A percentile compares a stretch with the other conserved stretches of the same genome.
These are phyloP conservation scores for Antennarius striatus DNA, from an alignment of 2,113 vertebrate species.

Conservation along the genomic window DNA sequence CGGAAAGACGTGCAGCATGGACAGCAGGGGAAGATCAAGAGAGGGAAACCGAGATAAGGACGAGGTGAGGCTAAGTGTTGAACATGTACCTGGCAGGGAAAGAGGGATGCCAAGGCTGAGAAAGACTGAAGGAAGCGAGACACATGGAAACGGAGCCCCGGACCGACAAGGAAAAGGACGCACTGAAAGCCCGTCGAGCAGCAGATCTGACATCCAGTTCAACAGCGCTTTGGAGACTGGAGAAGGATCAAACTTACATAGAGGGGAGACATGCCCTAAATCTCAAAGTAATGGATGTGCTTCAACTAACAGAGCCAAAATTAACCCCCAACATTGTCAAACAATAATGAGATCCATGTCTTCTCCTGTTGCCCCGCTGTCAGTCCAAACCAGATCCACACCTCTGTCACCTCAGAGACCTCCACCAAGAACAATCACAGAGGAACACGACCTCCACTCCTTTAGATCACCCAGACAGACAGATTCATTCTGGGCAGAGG, in stretches of 20 bases:
- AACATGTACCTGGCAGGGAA: conserved; percentile 13
- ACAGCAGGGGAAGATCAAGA: conserved; percentile 55
- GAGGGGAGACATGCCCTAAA: conserved; percentile 26
- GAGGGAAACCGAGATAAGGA: conserved; percentile 35
- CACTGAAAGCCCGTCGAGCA: conserved; percentile 48
- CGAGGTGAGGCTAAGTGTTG: conserved; percentile 22
- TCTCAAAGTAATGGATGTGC: conserved; percentile 3
- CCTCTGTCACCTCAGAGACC: conserved; percentile 30
- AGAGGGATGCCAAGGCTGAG: conserved; percentile 32
- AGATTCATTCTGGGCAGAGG: conserved; percentile 55
- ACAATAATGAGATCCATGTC: not conserved
- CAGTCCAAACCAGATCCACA: conserved; percentile 25
- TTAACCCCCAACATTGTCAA: conserved; percentile 3
- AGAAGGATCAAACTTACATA: conserved; percentile 33
- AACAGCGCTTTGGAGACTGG: conserved; percentile 26
- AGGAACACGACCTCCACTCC: conserved; percentile 9
- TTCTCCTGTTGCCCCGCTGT: conserved; percentile 9
- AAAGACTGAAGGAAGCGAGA: conserved; percentile 19
- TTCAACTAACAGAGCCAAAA: not conserved
- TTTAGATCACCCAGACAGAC: conserved; percentile 22
- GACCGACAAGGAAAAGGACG: conserved; percentile 26
- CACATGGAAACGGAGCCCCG: conserved; percentile 15
- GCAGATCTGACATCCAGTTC: conserved; percentile 44
- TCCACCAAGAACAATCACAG: conserved; percentile 21
- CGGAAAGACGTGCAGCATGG: conserved; percentile 80